A percentile compares a stretch with the other conserved stretches of the same genome.
phyloP scores from a whole-genome alignment of 2,113 vertebrate genomes.

The Mugil cephalus region DNA sequence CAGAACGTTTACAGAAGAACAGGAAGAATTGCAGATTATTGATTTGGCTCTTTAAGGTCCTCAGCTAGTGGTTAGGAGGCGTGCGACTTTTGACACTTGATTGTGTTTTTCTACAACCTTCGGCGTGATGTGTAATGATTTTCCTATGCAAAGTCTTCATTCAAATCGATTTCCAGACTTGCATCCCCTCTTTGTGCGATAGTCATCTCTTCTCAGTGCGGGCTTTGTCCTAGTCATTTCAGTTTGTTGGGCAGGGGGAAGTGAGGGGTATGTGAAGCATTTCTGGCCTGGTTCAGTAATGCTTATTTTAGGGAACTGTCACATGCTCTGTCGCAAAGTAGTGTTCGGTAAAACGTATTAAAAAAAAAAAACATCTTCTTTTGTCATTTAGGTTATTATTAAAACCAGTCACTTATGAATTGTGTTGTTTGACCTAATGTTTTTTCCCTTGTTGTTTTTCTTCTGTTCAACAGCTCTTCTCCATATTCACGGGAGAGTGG shows the following conservation, averaged over 20 bases:
- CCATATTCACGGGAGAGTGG: constrained; percentile 86
- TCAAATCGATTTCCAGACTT: background rate
- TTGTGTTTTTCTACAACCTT: background rate
- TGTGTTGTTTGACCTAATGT: background rate
- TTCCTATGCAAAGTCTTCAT: constrained; percentile 7
- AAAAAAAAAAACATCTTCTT: too few species aligned
- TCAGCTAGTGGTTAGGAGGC: background rate
- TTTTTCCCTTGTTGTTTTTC: background rate
- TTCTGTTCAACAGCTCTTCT: constrained; percentile 84
- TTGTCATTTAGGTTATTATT: too few species aligned
- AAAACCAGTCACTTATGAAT: background rate
- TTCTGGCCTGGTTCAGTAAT: too few species aligned
- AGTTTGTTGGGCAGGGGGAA: background rate
- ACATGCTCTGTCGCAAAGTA: too few species aligned
- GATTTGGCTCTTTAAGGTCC: too few species aligned
- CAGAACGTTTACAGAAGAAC: too few species aligned
- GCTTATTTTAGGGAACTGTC: too few species aligned
- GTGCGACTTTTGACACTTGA: background rate
- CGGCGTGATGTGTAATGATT: background rate
- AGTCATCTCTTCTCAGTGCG: too few species aligned
- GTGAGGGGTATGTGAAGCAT: too few species aligned
- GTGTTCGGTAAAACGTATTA: too few species aligned
- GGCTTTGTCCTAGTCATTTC: background rate
- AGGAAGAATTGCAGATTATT: too few species aligned
- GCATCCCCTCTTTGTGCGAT: background rate